Evolutionary conservation across 2,113 vertebrate species (phyloP).

Genomic region (Bubo scandiacus): DNA sequence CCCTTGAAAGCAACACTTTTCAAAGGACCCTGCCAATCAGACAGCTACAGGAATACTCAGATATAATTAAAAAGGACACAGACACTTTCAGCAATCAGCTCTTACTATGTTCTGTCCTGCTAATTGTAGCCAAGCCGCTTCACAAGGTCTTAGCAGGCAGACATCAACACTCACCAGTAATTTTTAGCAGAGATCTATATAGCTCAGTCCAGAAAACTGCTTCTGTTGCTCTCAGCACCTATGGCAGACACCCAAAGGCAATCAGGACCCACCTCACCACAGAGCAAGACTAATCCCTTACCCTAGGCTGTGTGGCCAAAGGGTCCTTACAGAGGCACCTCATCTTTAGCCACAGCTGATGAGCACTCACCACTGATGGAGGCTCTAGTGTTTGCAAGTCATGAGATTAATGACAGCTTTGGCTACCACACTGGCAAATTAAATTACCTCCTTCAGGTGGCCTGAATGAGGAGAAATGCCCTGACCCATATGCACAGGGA

Average conservation of each 20-base stretch:
- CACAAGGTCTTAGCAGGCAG: not conserved
- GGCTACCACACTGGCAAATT: not conserved
- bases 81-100: not conserved
- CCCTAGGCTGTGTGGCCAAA: not conserved
- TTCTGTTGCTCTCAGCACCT: not conserved
- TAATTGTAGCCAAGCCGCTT: not conserved
- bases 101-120: not conserved
- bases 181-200: not conserved
- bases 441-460: not conserved
- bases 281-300: not conserved
- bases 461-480: not conserved
- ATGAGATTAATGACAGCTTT: not conserved
- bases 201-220: not conserved
- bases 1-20: not conserved
- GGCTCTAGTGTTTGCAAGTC: not conserved
- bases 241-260: rapidly evolving
- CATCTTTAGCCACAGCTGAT: not conserved
- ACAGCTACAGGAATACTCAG: not conserved
- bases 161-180: not conserved
- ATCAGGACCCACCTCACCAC: rapidly evolving
- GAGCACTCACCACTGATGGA: not conserved
- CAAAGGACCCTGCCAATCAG: not conserved
- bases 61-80: not conserved
- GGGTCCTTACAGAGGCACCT: not conserved
- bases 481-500: not conserved